Conservation (phyloP, 2,113 vertebrate genomes). For the Clarias batrachus region DNA sequence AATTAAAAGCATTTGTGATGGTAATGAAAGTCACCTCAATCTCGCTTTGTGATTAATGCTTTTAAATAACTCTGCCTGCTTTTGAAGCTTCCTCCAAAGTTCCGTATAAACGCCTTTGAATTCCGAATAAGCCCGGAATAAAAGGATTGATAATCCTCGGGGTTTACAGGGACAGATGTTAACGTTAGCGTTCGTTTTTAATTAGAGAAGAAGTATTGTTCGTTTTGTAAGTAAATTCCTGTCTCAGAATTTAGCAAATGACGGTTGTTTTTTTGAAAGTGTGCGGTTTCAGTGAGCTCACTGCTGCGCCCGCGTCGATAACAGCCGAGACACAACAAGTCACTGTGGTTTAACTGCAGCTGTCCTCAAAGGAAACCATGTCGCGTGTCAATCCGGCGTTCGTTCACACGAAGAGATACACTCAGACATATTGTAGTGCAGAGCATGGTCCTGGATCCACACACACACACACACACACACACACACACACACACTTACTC, state of each 20-base stretch:
- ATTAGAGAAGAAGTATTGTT: neutral
- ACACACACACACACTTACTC: neutral
- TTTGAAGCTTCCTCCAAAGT: constrained; percentile 10
- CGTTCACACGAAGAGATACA: constrained; percentile 1
- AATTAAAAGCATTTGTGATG: constrained; percentile 22
- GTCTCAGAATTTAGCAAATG: neutral
- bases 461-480: neutral
- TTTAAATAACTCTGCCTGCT: neutral
- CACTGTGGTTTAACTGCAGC: constrained; percentile 46
- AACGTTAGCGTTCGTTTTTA: neutral
- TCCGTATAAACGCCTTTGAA: neutral
- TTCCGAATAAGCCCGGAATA: neutral
- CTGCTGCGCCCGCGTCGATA: constrained; percentile 21
- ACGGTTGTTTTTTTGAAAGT: neutral
- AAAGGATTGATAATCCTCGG: neutral
- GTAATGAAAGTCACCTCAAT: constrained; percentile 24
- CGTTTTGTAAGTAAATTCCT: neutral
- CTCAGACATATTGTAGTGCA: neutral
- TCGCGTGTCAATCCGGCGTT: constrained; percentile 43
- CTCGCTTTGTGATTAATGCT: neutral
- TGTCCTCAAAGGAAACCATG: constrained; percentile 54
- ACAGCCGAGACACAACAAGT: constrained; percentile 40
- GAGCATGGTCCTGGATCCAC: neutral
- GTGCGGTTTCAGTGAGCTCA: constrained; percentile 14
- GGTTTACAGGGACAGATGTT: constrained; percentile 22